A percentile compares a stretch with the other conserved stretches of the same genome.
These are phyloP conservation scores for Corticium candelabrum DNA, from an alignment of 37 sponge, comb jelly and placozoan species.

Conservation along the genomic window DNA sequence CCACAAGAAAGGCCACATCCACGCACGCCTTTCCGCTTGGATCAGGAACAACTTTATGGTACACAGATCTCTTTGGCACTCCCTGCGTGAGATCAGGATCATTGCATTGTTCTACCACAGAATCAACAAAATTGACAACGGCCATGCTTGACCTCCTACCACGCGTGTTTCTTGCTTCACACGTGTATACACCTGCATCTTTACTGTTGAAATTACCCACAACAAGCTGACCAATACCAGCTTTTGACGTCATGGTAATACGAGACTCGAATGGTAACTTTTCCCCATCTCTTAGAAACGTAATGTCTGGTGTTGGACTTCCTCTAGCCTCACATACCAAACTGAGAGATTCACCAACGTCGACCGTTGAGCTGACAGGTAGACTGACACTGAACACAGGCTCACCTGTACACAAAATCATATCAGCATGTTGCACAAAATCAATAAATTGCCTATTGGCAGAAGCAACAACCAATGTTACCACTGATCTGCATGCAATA, in stretches of 20 bases:
- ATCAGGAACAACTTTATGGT: too few species aligned
- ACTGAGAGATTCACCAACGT: neutral
- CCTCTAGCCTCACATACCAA: neutral
- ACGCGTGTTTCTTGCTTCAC: neutral
- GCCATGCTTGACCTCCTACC: neutral
- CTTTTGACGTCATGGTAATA: neutral
- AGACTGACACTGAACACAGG: neutral
- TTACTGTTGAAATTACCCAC: neutral
- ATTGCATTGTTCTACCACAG: neutral
- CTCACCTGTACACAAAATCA: neutral
- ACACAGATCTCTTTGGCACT: neutral
- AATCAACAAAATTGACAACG: neutral
- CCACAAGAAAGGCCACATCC: slow-evolving; percentile 66
- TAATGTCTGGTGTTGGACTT: neutral
- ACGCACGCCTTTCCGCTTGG: too few species aligned
- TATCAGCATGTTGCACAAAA: neutral
- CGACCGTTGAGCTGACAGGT: neutral
- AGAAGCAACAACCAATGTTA: too few species aligned
- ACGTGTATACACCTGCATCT: neutral
- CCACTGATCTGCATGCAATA: neutral
- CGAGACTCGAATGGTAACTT: neutral
- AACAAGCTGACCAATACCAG: neutral
- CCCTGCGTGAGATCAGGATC: neutral
- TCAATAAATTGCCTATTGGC: neutral
- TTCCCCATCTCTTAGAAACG: neutral